These are phyloP conservation scores for Dromius quadrimaculatus DNA, from an alignment of 2,888 invertebrate genomes.

Conservation along the genomic window DNA sequence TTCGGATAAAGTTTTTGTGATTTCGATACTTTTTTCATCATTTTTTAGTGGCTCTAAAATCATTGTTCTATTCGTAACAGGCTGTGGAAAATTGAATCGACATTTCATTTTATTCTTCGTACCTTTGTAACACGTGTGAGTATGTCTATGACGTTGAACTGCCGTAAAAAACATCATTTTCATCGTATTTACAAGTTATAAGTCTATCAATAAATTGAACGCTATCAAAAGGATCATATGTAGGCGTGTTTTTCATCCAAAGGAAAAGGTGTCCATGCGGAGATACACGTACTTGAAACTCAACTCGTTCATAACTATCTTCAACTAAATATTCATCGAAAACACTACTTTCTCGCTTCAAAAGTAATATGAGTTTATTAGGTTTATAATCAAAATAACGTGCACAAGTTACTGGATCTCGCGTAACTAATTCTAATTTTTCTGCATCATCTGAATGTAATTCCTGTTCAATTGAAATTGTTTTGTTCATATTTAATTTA, in stretches of 20 bases:
- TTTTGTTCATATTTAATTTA: no score
- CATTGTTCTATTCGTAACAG: slow-evolving; percentile 42
- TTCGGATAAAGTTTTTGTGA: no score
- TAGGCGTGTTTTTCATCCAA: slow-evolving; percentile 52
- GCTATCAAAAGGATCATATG: slow-evolving; percentile 21
- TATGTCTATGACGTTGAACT: slow-evolving; percentile 54
- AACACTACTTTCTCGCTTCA: slow-evolving; percentile 46
- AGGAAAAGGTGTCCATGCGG: slow-evolving; percentile 53
- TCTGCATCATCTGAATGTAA: not conserved
- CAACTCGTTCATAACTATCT: slow-evolving; percentile 55
- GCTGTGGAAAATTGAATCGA: slow-evolving; percentile 54
- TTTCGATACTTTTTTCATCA: slow-evolving; percentile 42
- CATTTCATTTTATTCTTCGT: slow-evolving; percentile 53
- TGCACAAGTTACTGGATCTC: slow-evolving; percentile 57
- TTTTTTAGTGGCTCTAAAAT: slow-evolving; percentile 52
- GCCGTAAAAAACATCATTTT: slow-evolving; percentile 54
- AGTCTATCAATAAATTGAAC: slow-evolving; percentile 53
- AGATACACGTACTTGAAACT: slow-evolving; percentile 57
- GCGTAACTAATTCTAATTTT: slow-evolving; percentile 55
- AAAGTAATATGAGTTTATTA: slow-evolving; percentile 44
- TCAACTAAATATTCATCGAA: slow-evolving; percentile 50
- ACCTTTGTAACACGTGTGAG: slow-evolving; percentile 55
- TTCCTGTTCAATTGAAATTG: no score
- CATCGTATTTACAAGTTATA: slow-evolving; percentile 55
- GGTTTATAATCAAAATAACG: slow-evolving; percentile 52